Evolutionary conservation across 2,113 vertebrate genomes (phyloP).

Genomic region (Harpagus bidentatus): DNA sequence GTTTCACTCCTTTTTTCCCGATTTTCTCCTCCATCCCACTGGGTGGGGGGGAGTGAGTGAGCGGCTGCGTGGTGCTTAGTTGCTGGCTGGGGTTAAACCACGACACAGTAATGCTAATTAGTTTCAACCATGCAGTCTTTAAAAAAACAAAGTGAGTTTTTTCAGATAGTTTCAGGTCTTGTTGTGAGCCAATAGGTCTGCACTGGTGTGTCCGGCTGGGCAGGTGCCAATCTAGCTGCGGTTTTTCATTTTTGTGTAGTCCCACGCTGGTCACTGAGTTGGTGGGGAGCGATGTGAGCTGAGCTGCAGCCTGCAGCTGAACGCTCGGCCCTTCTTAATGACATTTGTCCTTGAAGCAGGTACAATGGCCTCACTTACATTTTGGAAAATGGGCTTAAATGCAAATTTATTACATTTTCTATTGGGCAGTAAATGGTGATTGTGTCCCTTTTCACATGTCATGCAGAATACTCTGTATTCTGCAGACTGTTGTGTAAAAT

Average conservation of each 20-base stretch:
- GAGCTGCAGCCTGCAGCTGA: neutral
- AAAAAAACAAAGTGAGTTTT: neutral
- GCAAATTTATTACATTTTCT: neutral
- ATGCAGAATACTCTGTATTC: fast-evolving
- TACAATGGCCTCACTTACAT: neutral
- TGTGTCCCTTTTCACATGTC: neutral
- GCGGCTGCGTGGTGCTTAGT: too few species aligned
- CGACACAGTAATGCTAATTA: neutral
- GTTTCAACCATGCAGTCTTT: neutral
- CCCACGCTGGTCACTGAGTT: fast-evolving
- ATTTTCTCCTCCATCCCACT: too few species aligned
- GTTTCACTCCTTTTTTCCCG: too few species aligned
- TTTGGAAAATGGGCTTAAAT: neutral
- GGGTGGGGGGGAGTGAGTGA: too few species aligned
- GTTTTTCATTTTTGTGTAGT: too few species aligned
- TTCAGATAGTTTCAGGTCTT: neutral
- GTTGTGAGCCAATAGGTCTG: neutral
- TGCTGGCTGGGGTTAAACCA: too few species aligned
- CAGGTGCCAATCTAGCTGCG: too few species aligned
- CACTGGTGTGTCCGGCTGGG: fast-evolving
- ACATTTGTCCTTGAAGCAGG: neutral
- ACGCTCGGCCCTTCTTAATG: neutral
- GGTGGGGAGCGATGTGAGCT: neutral
- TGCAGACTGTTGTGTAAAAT: neutral
- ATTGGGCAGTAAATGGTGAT: neutral